Evolutionary conservation across 2,888 invertebrate species (phyloP).

Genomic region (Saturnia japonica): DNA sequence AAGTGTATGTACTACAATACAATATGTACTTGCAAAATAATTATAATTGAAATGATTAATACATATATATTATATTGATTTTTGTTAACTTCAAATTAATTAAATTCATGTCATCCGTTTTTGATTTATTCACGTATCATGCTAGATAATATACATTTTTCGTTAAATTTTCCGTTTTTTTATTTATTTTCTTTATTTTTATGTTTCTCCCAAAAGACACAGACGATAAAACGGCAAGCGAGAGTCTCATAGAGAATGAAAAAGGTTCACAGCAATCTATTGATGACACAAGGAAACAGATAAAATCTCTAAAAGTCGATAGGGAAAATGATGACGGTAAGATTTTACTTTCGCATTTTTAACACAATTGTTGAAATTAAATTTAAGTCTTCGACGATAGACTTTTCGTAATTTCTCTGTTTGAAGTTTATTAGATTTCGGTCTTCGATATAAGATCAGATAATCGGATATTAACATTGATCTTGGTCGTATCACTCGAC

Average conservation of each 20-base stretch:
- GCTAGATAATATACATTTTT: neutral
- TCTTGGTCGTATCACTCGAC: neutral
- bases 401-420: too few relatives aligned
- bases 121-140: neutral
- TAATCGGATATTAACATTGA: neutral
- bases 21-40: neutral
- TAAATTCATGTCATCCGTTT: neutral
- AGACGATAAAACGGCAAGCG: conserved; percentile 60
- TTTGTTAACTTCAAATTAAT: neutral
- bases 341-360: conserved; percentile 13
- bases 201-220: conserved; percentile 29
- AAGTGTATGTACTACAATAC: neutral
- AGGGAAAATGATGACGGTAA: conserved; percentile 78
- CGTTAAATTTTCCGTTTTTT: conserved; percentile 27
- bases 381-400: neutral
- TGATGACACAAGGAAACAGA: conserved; percentile 72
- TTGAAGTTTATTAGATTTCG: neutral
- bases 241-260: conserved; percentile 55
- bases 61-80: neutral
- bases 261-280: conserved; percentile 68
- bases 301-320: conserved; percentile 76
- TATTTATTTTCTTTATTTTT: conserved; percentile 37
- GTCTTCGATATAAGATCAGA: neutral
- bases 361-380: neutral
- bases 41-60: neutral